Evolutionary conservation across 1,140 invertebrate species (phyloP).

Genomic region (Vollenhovia emeryi): DNA sequence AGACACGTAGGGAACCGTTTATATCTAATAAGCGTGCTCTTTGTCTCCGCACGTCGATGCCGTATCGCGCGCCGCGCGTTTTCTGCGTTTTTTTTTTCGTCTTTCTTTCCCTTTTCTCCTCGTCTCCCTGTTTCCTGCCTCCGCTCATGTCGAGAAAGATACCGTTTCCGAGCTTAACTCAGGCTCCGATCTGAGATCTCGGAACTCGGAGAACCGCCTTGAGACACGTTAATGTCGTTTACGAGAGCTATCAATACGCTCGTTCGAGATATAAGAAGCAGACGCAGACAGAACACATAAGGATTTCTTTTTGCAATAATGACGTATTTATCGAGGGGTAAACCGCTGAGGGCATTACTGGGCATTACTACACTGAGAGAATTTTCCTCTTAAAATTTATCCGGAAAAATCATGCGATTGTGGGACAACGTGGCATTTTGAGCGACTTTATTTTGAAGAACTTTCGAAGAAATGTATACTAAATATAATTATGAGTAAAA

Average conservation of each 20-base stretch:
- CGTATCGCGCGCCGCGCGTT: conserved; percentile 26
- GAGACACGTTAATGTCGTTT: conserved; percentile 10
- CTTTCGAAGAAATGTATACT: too few relatives aligned
- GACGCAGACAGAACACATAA: background rate
- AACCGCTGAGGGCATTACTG: too few relatives aligned
- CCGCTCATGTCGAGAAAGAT: background rate
- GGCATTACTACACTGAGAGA: too few relatives aligned
- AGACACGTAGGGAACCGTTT: conserved; percentile 76
- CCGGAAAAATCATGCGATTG: too few relatives aligned
- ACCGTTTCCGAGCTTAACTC: conserved; percentile 24
- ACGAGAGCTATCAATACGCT: background rate
- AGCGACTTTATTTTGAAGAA: too few relatives aligned
- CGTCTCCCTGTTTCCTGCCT: background rate
- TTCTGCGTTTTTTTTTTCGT: background rate
- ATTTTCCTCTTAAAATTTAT: too few relatives aligned
- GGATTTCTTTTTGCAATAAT: background rate
- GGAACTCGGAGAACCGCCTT: background rate
- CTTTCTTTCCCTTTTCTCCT: background rate
- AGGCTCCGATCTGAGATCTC: background rate
- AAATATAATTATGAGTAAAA: too few relatives aligned
- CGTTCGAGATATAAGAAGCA: background rate
- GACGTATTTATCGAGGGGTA: background rate
- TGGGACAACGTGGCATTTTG: too few relatives aligned
- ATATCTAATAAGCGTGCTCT: conserved; percentile 72
- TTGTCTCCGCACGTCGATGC: conserved; percentile 62